Evolutionary conservation across 2,797 vertebrate genomes (phyloP).

Genomic region (Sciurus vulgaris): DNA sequence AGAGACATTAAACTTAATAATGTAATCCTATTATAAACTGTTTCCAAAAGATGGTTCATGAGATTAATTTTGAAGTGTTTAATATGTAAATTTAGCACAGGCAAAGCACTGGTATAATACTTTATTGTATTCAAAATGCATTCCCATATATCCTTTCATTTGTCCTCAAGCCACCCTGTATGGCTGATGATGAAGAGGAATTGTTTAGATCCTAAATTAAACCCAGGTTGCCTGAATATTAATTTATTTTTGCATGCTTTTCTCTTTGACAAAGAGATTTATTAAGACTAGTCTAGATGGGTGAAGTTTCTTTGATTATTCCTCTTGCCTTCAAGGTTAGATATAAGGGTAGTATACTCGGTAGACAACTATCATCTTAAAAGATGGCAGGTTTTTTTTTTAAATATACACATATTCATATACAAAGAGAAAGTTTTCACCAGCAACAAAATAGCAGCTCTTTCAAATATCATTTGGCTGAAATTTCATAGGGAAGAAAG

Average conservation of each 20-base stretch:
- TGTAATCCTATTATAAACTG: not conserved
- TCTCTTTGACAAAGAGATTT: not conserved
- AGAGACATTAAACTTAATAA: not conserved
- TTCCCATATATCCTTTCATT: not conserved
- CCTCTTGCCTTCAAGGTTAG: slow-evolving; percentile 1
- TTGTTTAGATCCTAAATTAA: not conserved
- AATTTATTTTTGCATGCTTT: slow-evolving; percentile 4
- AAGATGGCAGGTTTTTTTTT: not conserved
- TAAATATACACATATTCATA: not conserved
- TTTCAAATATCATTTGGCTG: slow-evolving; percentile 14
- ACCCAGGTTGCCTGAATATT: not conserved
- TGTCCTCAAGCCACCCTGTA: not conserved
- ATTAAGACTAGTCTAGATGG: not conserved
- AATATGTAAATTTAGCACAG: not conserved
- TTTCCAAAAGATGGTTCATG: not conserved
- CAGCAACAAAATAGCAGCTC: not conserved
- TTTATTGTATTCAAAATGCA: slow-evolving; percentile 28
- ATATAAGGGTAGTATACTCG: not conserved
- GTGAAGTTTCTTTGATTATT: slow-evolving; percentile 8
- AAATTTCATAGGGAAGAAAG: slow-evolving; percentile 45
- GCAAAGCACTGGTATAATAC: not conserved
- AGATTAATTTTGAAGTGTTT: not conserved
- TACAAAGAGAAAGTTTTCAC: not conserved
- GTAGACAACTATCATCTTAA: not conserved
- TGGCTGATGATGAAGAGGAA: not conserved